A percentile compares a stretch with the other conserved stretches of the same genome.
Conservation (phyloP, 2,888 invertebrate species). For the Diarsia rubi region DNA sequence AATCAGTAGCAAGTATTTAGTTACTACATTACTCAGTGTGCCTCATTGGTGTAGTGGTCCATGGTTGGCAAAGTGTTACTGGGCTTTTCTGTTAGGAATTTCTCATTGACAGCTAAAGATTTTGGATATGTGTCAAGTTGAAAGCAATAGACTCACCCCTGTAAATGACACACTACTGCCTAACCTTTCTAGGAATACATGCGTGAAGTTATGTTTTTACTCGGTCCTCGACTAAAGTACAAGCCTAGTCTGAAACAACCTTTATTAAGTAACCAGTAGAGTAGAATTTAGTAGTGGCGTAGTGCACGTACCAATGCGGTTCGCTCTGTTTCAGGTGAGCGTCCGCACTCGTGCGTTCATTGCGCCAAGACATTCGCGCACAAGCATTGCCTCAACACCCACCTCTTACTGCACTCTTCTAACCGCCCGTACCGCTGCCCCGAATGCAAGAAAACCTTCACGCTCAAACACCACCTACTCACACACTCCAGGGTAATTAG, state of each 20-base stretch:
- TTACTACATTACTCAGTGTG: neutral
- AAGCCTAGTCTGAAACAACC: neutral
- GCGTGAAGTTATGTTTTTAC: neutral
- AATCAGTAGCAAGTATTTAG: neutral
- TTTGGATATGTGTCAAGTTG: no score
- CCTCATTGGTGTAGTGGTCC: no score
- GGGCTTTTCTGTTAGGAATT: no score
- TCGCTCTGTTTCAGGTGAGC: constrained; percentile 90
- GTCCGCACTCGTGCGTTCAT: constrained; percentile 93
- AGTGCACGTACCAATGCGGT: constrained; percentile 67
- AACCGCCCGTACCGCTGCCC: constrained; percentile 94
- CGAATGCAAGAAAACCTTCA: constrained; percentile 95
- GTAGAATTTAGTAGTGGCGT: constrained; percentile 13
- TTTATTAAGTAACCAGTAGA: neutral
- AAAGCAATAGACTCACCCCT: no score
- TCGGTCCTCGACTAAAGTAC: neutral
- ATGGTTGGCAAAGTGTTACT: no score
- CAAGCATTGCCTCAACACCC: constrained; percentile 95
- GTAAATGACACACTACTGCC: no score
- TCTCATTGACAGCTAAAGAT: no score
- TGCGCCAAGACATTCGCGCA: constrained; percentile 95
- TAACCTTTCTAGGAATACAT: no score
- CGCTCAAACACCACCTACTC: constrained; percentile 94
- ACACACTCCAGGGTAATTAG: constrained; percentile 93
- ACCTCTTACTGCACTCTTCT: constrained; percentile 94